Conservation (phyloP, 2,797 vertebrate genomes). For the Petrocephalus sullivani region DNA sequence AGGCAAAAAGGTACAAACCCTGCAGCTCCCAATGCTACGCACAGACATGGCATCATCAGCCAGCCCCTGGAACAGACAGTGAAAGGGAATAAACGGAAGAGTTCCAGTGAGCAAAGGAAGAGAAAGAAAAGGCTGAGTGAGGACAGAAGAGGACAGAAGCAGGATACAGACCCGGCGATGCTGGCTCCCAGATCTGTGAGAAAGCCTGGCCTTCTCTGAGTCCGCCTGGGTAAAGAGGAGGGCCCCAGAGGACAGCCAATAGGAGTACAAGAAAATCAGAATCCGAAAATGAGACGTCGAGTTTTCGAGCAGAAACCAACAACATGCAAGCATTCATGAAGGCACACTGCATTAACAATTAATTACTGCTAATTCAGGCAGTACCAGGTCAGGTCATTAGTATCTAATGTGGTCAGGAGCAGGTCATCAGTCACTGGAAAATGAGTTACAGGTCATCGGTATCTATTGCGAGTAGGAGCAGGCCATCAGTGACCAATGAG, state of each 20-base stretch:
- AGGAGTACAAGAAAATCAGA: neutral
- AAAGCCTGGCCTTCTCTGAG: constrained; percentile 79
- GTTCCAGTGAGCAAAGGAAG: constrained; percentile 32
- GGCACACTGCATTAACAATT: neutral
- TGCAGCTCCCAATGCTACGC: constrained; percentile 62
- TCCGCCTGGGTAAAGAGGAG: constrained; percentile 77
- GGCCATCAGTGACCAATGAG: neutral
- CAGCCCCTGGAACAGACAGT: constrained; percentile 54
- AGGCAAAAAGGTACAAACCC: constrained; percentile 60
- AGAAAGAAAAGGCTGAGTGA: neutral
- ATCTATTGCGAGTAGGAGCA: neutral
- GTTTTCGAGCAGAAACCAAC: neutral
- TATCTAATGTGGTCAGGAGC: neutral
- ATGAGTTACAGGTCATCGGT: neutral
- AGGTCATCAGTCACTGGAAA: neutral
- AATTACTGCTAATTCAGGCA: neutral
- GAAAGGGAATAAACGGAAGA: constrained; percentile 33
- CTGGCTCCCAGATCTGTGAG: constrained; percentile 68
- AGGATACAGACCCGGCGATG: constrained; percentile 82
- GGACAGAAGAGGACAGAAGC: constrained; percentile 25
- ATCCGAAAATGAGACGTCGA: neutral
- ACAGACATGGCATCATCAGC: constrained; percentile 65
- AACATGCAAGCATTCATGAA: constrained; percentile 2
- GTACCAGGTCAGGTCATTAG: constrained; percentile 4
- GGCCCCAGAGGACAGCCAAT: constrained; percentile 16